These are phyloP conservation scores for Nesidiocoris tenuis DNA, from an alignment of 2,888 invertebrate species.

Conservation along the genomic window DNA sequence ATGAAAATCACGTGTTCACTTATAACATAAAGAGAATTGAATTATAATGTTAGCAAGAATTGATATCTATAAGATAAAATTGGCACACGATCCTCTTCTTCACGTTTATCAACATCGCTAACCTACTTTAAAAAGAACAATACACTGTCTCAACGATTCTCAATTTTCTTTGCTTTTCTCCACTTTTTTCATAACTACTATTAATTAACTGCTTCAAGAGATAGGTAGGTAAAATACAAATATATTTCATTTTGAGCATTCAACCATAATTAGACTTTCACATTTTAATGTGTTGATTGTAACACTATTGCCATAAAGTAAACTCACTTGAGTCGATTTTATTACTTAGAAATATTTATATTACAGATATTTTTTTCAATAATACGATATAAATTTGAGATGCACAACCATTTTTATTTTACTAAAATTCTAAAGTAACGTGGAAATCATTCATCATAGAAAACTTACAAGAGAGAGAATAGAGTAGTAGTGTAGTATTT, in stretches of 20 bases:
- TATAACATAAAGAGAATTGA: neutral
- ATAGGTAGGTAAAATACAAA: conserved; percentile 28
- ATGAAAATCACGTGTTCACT: neutral
- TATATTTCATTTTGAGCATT: conserved; percentile 40
- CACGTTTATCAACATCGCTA: conserved; percentile 13
- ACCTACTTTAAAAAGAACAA: conserved; percentile 10
- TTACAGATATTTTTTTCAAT: conserved; percentile 23
- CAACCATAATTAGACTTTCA: conserved; percentile 42
- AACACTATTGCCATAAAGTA: conserved; percentile 44
- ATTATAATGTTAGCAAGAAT: neutral
- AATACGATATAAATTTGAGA: conserved; percentile 37
- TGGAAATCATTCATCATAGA: conserved; percentile 33
- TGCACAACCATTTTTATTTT: conserved; percentile 42
- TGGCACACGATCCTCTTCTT: conserved; percentile 33
- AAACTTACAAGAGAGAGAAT: conserved; percentile 26
- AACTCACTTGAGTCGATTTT: conserved; percentile 31
- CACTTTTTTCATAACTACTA: conserved; percentile 12
- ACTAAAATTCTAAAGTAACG: conserved; percentile 28
- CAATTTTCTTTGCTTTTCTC: conserved; percentile 12
- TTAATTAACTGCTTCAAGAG: conserved; percentile 31
- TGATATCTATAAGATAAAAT: conserved; percentile 1
- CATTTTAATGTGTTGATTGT: conserved; percentile 43
- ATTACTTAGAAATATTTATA: conserved; percentile 27
- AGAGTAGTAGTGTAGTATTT: conserved; percentile 22
- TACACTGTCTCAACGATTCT: neutral